Evolutionary conservation across 2,888 invertebrate species (phyloP).

Genomic region (Metacarcinus magister): DNA sequence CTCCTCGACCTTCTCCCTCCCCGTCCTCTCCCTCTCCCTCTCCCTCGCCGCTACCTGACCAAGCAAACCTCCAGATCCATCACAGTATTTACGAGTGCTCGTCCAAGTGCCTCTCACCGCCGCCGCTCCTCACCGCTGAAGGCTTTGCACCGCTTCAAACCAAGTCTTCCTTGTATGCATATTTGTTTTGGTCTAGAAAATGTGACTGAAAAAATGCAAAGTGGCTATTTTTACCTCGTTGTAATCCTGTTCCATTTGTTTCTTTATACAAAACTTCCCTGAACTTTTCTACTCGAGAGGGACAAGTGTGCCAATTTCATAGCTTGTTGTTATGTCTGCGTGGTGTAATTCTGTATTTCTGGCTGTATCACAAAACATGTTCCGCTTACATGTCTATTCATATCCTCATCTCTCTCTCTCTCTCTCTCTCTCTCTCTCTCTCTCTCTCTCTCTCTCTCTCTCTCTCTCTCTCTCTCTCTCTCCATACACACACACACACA

Average conservation of each 20-base stretch:
- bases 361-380: background rate
- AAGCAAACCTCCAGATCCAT: conserved; percentile 26
- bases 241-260: conserved; percentile 32
- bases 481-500: background rate
- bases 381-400: background rate
- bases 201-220: conserved; percentile 19
- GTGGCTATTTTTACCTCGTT: conserved; percentile 4
- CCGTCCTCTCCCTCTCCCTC: background rate
- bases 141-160: background rate
- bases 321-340: background rate
- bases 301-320: background rate
- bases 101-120: conserved; percentile 10
- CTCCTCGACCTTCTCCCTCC: conserved; percentile 44
- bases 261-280: conserved; percentile 40
- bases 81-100: conserved; percentile 19
- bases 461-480: conserved; percentile 44
- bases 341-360: background rate
- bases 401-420: background rate
- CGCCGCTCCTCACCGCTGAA: background rate
- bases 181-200: background rate
- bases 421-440: conserved; percentile 60
- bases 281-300: conserved; percentile 28
- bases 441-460: conserved; percentile 50
- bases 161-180: conserved; percentile 18
- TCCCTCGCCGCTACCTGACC: background rate